Evolutionary conservation across 2,113 vertebrate genomes (phyloP).

Genomic region (Pyxicephalus adspersus): DNA sequence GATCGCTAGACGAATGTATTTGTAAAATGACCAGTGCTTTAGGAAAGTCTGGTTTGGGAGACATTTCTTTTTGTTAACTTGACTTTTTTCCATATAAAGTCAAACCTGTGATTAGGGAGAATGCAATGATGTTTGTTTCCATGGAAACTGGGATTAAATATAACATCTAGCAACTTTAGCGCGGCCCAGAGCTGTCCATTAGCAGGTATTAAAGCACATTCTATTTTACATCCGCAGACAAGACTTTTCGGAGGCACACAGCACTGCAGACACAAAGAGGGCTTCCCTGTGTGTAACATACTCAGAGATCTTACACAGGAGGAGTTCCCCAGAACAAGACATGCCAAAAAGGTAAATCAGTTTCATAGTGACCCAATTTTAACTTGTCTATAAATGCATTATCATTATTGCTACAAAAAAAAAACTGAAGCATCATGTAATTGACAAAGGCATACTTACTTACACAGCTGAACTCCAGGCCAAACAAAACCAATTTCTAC

Average conservation of each 20-base stretch:
- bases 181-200: conserved; percentile 54
- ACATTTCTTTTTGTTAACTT: conserved; percentile 43
- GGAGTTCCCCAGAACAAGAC: not conserved
- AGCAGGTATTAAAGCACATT: conserved; percentile 51
- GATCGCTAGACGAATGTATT: not conserved
- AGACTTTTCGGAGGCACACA: not conserved
- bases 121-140: conserved; percentile 51
- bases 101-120: conserved; percentile 54
- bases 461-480: no score
- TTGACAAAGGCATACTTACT: not conserved
- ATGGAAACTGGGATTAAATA: conserved; percentile 55
- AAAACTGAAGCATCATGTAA: no score
- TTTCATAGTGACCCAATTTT: no score
- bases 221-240: conserved; percentile 42
- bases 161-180: conserved; percentile 46
- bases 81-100: conserved; percentile 46
- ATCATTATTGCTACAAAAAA: no score
- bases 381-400: no score
- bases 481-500: no score
- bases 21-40: conserved; percentile 24
- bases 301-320: not conserved
- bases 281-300: conserved; percentile 17
- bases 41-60: not conserved
- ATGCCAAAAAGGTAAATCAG: no score
- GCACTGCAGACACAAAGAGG: conserved; percentile 12